Base-by-base conservation (phyloP, 2,888 invertebrate species). In the Parnassius orleans region DNA sequence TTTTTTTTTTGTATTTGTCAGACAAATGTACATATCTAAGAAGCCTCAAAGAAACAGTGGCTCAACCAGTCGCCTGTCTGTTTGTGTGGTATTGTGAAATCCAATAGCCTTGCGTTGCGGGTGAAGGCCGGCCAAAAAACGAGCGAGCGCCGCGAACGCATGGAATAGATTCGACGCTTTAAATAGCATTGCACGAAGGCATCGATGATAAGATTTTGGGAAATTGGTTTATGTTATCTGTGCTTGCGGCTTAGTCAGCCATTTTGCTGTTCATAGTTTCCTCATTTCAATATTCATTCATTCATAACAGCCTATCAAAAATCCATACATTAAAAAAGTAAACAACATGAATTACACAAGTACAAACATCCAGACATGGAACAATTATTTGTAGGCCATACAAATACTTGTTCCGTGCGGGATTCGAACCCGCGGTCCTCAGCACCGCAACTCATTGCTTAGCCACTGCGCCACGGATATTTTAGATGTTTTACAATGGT, bases 81-180 rank as follows among this genome's bases (percentile, higher is more conserved):
- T 54, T 75, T 79, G 83, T 80, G 77, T 78, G 82, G 80, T 76
- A 79, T 88, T 87, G 86, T 83, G 90, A 85, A 87, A 89, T 75
- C 71, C 74, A 73, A 78, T 77, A 86, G 86, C 87, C 89, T 89
- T 87, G 85, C 79, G 73, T 65, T 65, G 77, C 79, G 81, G 88
- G 84, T 87, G 89, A 87, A 89, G 89, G 88, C 81, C 87, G 86
- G 84, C 78, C 85, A 81, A 80, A 65, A 81, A 79, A 72, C 75
- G 76, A 76, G 80, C 75, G 72, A 70, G 74, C 81, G 81, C 75
- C 46, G 46, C 11, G 75, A 79, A 73, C 80, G 75, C 79, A 72
- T 75, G 71, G 74, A 73, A 78, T 78, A 76, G 75, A 69, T 72
- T 78, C 53, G 10, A 60, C 15, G 72, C 76, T 73, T 76, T 74